Base-by-base conservation (phyloP, 1,140 invertebrate genomes). In the Agrilus planipennis region DNA sequence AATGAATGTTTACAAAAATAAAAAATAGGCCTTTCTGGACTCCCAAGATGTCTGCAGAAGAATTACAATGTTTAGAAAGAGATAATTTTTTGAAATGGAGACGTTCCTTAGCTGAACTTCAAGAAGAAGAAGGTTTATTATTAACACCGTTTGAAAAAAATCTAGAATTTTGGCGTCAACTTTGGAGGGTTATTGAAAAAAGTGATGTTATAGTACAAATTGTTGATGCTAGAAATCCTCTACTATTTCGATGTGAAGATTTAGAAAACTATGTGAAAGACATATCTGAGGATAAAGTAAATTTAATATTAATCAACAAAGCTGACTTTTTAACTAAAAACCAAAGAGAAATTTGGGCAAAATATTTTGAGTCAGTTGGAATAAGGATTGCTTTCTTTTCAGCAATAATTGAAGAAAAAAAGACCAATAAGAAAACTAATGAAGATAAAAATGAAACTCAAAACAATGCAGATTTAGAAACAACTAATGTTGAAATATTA, bases 101-200 rank as follows among this genome's bases (percentile, higher is more conserved):
- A 47, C 71, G 85, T 41, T 68, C 76, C 25, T 68, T 98, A 25
- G 78, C 88, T 14, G 46, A 70, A 41, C 58, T 96, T 1, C 85
- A 93, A 63, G 84, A 91, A 60, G 69, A 73, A 16, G 75, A 93
- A 34, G 77, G 77, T 7, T 60, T 97, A 3, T 65, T 87, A 0
- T 62, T 98, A 38, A 99, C 95, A 2, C 96, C 95, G 0, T 99
- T 94, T 68, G 96, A 99, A 56, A 90, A 91, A 54, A 99, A 99
- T 68, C 62, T 99, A 9, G 92, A 99, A 60, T 89, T 99, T 52
- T 99, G 96, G 96, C 74, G 92, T 32, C 95, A 99, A 62, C 63
- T 99, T 2, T 99, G 96, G 96, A 74, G 95, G 49, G 95, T 98
- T 2, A 76, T 99, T 17, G 96, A 99, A 60, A 77, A 87, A 47